These are phyloP conservation scores for Alosa alosa DNA, from an alignment of 2,113 vertebrate genomes.

Conservation along the genomic window DNA sequence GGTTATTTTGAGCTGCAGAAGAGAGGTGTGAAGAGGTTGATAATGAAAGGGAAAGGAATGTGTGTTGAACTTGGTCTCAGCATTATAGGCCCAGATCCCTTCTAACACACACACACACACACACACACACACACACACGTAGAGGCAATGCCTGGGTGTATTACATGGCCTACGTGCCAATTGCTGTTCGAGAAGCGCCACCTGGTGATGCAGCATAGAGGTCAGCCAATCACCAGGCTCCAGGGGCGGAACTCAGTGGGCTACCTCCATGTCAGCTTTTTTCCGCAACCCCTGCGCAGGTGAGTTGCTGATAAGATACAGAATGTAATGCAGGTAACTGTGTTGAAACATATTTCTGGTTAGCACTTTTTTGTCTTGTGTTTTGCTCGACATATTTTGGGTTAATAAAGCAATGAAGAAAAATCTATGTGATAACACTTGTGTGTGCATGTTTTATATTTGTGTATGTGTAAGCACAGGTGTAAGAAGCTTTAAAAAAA, in stretches of 20 bases:
- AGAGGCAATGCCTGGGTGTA: slow-evolving; percentile 37
- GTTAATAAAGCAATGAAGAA: background rate
- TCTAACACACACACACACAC: slow-evolving; percentile 8
- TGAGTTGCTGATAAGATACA: background rate
- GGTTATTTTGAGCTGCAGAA: slow-evolving; percentile 86
- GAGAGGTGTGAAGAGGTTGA: slow-evolving; percentile 66
- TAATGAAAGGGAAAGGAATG: slow-evolving; percentile 59
- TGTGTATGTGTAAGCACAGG: slow-evolving; percentile 46
- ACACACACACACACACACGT: background rate
- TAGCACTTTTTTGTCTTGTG: background rate
- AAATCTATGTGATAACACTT: background rate
- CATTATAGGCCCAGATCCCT: background rate
- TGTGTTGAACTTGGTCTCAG: slow-evolving; percentile 9
- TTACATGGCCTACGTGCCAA: slow-evolving; percentile 44
- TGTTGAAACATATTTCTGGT: background rate
- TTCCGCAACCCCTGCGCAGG: slow-evolving; percentile 12
- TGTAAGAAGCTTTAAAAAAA: slow-evolving; percentile 57
- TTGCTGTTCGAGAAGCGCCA: slow-evolving; percentile 49
- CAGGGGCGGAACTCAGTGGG: background rate
- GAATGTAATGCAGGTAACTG: background rate
- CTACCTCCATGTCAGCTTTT: slow-evolving; percentile 1
- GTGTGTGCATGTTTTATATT: slow-evolving; percentile 35
- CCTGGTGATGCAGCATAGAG: slow-evolving; percentile 49
- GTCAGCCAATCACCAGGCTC: slow-evolving; percentile 36
- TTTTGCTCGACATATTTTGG: background rate